Evolutionary conservation across 1,140 invertebrate genomes (phyloP), one percentile per base, ranked within the genome.

Genomic region (Sycophaga agraensis): DNA sequence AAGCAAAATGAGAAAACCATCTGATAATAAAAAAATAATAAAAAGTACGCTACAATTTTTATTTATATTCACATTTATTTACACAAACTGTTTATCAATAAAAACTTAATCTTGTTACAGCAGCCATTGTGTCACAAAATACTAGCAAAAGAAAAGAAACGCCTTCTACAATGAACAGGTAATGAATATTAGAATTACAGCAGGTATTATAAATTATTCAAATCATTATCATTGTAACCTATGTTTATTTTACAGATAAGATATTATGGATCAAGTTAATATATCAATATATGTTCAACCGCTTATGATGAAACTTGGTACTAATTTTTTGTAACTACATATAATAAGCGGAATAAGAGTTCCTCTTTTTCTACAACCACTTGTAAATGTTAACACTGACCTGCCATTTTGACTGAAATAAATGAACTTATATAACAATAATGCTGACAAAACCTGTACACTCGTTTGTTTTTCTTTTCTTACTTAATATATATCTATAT

Each of bases 1-100:
- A 31, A 72, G 64, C 14, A 76, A 70, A 68, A 58, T 59, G 16
- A 76, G 67, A 64, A 59, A 63, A 14, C n/a, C 54, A 4, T 55
- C 65, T 1, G 67, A 71, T 49, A 65, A 59, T 53, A 76, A 69
- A 45, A 61, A 54, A 57, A 51, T 24, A 57, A 43, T 39, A 39
- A 72, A 69, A 67, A 48, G 70, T 72, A 65, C 17, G 51, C 16
- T n/a, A n/a, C n/a, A n/a, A n/a, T n/a, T 26, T 60, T 64, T 64
- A 5, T 50, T 43, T 11, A 21, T 48, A 55, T 56, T 12, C 21
- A 50, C 26, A 53, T 58, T 62, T 65, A 58, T 58, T 57, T 12
- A 48, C 14, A 19, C 43, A 46, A 59, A 46, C 11, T 53, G 43
- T 21, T 49, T 34, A 34, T 34, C 34, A 59, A 49, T 60, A 14